These are phyloP conservation scores for Sebastes taczanowskii DNA, from an alignment of 2,797 vertebrate species.

Conservation along the genomic window DNA sequence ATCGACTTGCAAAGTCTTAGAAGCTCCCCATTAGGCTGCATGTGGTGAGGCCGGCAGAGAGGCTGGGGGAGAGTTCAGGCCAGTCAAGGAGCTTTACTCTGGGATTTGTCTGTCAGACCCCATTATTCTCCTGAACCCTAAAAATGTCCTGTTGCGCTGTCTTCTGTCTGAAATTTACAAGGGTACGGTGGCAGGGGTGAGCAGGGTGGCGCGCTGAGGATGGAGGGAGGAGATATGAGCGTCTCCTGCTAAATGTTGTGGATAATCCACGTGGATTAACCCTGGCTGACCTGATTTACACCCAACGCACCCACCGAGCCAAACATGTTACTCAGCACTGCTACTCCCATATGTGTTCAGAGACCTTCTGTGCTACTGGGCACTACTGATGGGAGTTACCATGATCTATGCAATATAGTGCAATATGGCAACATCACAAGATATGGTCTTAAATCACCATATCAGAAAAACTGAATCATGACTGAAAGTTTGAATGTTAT, in stretches of 20 bases:
- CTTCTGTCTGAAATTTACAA: slow-evolving; percentile 58
- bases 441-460: not conserved
- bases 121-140: slow-evolving; percentile 65
- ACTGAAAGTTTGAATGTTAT: not conserved
- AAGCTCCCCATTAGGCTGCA: slow-evolving; percentile 3
- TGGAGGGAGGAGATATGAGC: slow-evolving; percentile 48
- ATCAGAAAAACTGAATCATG: not conserved
- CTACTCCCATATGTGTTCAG: slow-evolving; percentile 64
- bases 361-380: slow-evolving; percentile 63
- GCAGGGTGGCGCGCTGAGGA: slow-evolving; percentile 21
- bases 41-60: slow-evolving; percentile 20
- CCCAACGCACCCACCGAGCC: slow-evolving; percentile 61
- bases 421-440: not conserved
- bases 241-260: slow-evolving; percentile 74
- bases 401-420: not conserved
- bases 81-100: slow-evolving; percentile 65
- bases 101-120: slow-evolving; percentile 77
- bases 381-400: slow-evolving; percentile 65
- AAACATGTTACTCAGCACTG: slow-evolving; percentile 66
- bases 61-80: slow-evolving; percentile 40
- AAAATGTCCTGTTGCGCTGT: slow-evolving; percentile 66
- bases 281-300: slow-evolving; percentile 78
- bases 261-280: slow-evolving; percentile 82
- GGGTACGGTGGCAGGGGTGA: slow-evolving; percentile 35
- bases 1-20: slow-evolving; percentile 34